A percentile compares a stretch with the other conserved stretches of the same genome.
Conservation (phyloP, 2,113 vertebrate genomes). For the Sclerurus mexicanus region DNA sequence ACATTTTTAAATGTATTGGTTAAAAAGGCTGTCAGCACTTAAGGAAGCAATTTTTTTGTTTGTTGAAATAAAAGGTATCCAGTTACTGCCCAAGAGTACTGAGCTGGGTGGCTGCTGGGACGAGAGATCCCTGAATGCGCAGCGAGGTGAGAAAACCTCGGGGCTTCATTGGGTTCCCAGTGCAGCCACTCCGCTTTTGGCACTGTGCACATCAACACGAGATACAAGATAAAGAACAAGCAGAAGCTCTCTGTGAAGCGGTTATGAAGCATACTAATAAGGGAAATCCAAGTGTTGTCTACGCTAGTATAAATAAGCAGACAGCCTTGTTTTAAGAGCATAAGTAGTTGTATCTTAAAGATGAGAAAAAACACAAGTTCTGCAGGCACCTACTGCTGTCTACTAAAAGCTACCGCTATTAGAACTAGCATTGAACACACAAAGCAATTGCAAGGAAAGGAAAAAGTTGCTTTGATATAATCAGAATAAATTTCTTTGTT, state of each 20-base stretch:
- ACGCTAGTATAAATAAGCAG: constrained; percentile 91
- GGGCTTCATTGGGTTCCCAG: constrained; percentile 71
- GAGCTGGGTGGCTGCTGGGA: constrained; percentile 87
- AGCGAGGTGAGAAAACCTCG: constrained; percentile 69
- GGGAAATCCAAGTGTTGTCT: constrained; percentile 96
- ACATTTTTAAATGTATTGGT: constrained; percentile 99
- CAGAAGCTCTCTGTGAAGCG: constrained; percentile 97
- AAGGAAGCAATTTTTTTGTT: constrained; percentile 93
- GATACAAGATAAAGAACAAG: constrained; percentile 99
- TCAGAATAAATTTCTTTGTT: constrained; percentile 99
- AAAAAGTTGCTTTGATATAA: constrained; percentile 99
- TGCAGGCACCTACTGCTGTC: constrained; percentile 99
- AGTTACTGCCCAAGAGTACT: constrained; percentile 87
- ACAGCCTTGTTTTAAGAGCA: constrained; percentile 91
- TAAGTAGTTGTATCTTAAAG: constrained; percentile 94
- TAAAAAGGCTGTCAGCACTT: constrained; percentile 99
- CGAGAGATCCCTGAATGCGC: constrained; percentile 74
- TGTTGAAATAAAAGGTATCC: constrained; percentile 95
- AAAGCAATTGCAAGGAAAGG: constrained; percentile 99
- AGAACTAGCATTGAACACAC: constrained; percentile 99
- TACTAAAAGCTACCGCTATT: constrained; percentile 99
- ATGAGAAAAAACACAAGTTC: constrained; percentile 96
- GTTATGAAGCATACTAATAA: constrained; percentile 99
- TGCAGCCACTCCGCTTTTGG: constrained; percentile 86
- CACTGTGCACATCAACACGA: constrained; percentile 99